These are phyloP conservation scores for Aproaerema taeniolella DNA, from an alignment of 2,888 invertebrate genomes.

Conservation along the genomic window DNA sequence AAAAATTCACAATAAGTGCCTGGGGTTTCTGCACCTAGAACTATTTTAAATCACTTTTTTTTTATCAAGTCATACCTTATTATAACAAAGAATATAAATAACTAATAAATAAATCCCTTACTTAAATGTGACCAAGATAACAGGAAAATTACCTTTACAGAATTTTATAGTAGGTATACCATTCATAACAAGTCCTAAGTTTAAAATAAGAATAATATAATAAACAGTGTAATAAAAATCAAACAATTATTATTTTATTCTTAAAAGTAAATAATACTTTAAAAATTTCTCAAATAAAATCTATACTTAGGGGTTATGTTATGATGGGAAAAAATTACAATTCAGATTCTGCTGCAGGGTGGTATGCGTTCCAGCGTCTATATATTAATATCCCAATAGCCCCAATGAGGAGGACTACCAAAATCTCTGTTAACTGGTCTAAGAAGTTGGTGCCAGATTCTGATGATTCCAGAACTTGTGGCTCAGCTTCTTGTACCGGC, in stretches of 20 bases:
- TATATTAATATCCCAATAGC: slow-evolving; percentile 65
- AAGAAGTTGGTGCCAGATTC: slow-evolving; percentile 55
- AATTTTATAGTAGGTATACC: too few relatives aligned
- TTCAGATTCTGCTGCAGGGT: slow-evolving; percentile 43
- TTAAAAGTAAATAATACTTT: slow-evolving; percentile 1
- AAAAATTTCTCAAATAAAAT: not conserved
- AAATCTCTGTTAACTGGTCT: slow-evolving; percentile 61
- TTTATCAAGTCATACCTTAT: too few relatives aligned
- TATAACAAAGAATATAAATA: too few relatives aligned
- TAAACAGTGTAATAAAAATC: slow-evolving; percentile 11
- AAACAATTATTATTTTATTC: slow-evolving; percentile 3
- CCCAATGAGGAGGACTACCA: slow-evolving; percentile 61
- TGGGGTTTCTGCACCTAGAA: too few relatives aligned
- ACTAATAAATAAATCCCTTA: too few relatives aligned
- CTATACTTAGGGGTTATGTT: not conserved
- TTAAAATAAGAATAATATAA: slow-evolving; percentile 10
- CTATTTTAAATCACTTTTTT: too few relatives aligned
- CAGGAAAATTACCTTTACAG: too few relatives aligned
- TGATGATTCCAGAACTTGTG: slow-evolving; percentile 52
- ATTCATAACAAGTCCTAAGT: too few relatives aligned
- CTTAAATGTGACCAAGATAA: too few relatives aligned
- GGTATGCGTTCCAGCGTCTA: slow-evolving; percentile 57
- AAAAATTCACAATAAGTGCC: too few relatives aligned
- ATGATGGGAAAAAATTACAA: slow-evolving; percentile 41
- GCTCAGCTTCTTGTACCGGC: slow-evolving; percentile 43